Evolutionary conservation across 2,113 vertebrate species (phyloP), one percentile per base, ranked within the genome.

Genomic region (Syrrhaptes paradoxus): DNA sequence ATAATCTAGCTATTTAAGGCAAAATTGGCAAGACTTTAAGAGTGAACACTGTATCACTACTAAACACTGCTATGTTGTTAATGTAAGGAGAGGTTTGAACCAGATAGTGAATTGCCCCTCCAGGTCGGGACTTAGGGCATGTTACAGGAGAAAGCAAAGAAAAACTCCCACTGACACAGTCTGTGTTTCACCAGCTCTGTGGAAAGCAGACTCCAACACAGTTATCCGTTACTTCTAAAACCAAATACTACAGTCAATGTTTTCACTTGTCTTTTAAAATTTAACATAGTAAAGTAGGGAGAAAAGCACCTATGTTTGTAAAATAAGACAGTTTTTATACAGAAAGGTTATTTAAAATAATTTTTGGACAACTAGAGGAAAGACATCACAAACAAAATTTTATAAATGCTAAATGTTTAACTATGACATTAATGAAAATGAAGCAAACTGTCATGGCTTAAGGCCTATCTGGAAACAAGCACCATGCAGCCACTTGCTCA

Each of bases 11-110:
- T 93, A 91, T 76, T 97, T 93, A 93, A 74, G 75, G 75, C 82
- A 92, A 96, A 96, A 95, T 32, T 94, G 82, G 72, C 51, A 95
- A 95, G 72, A 78, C 79, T 90, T 94, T 81, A 94, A 93, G 71
- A 88, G 82, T 61, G 93, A 90, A 94, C 75, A 90, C 46, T 91
- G 70, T 25, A 88, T 88, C 85, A 88, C 86, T 95, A 93, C 87
- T 96, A 96, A 95, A 95, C 55, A 71, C 41, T 88, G 87, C 87
- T 82, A 92, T 88, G 82, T 67, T 93, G 79, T 55, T 94, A 96
- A 96, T 75, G 92, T 92, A 90, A 92, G 85, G 61, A 88, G 84
- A 80, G 36, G 54, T 89, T 65, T 90, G 72, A 95, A 91, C 85
- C 66, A 85, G 80, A 72, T 4, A 82, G 17, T 18, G 59, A 96